Base-by-base conservation (phyloP, 2,113 vertebrate genomes). In the Ploceus nigricollis region DNA sequence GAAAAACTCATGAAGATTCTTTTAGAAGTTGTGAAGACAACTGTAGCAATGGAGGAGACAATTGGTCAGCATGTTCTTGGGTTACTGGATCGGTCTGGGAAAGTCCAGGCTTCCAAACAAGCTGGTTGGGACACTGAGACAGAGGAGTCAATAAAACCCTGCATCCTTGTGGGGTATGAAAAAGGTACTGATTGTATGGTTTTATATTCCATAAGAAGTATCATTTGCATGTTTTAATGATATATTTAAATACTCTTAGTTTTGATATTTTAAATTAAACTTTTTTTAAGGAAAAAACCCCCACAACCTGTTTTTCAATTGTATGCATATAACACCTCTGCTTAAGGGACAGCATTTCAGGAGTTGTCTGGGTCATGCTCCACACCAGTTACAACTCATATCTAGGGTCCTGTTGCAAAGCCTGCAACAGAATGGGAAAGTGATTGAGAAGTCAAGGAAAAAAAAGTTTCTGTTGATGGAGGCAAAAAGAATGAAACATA, bases 1-100 rank as follows among this genome's bases (percentile, higher is more conserved):
- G 97, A 98, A 75, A 98, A 98, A 90, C 98, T 99, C 33, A 73
- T 98, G 72, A 99, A 98, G 97, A 98, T 99, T 68, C 96, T 99
- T 64, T 95, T 98, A 63, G 99, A 99, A 51, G 98, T 99, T 70
- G 98, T 99, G 88, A 99, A 99, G 97, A 99, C 99, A 37, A 99
- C 99, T 3, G 98, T 98, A 33, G 99, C 99, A 28, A 98, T 98
- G 18, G 99, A 99, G 96, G 99, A 99, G 96, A 99, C 99, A 33
- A 98, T 99, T 90, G 98, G 98, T 42, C 96, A 96, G 19, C 99
- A 99, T 95, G 98, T 99, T 92, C 97, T 99, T 68, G 98, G 98
- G 13, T 96, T 99, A 45, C 96, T 98, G 71, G 98, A 98, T 57
- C 95, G 97, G 31, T 97, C 98, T 89, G 96, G 96, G 45, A 98